Percentiles rank a stretch among this genome's conserved stretches.
These are phyloP conservation scores for Nothoprocta pentlandii DNA, from an alignment of 2,113 vertebrate genomes.

Conservation along the genomic window DNA sequence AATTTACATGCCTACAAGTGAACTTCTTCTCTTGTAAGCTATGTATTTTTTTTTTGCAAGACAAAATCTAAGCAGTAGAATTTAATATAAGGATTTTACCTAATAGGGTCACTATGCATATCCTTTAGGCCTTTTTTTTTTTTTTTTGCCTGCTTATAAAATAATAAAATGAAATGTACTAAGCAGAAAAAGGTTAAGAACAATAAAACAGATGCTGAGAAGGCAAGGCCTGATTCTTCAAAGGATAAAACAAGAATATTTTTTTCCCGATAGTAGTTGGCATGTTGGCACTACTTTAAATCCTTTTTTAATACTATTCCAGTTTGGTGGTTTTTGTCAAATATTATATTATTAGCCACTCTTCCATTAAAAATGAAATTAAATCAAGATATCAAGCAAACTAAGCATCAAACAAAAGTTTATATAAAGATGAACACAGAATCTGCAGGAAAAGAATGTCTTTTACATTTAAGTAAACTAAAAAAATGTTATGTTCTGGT, in stretches of 20 bases:
- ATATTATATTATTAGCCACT: neutral
- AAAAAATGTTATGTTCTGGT: neutral
- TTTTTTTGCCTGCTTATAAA: constrained; percentile 1
- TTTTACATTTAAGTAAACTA: constrained; percentile 23
- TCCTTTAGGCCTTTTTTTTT: neutral
- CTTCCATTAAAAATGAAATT: neutral
- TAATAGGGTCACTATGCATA: neutral
- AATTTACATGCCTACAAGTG: constrained; percentile 53
- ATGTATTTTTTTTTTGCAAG: neutral
- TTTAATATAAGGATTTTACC: constrained; percentile 21
- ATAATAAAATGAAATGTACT: constrained; percentile 2
- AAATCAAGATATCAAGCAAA: neutral
- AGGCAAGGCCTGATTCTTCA: neutral
- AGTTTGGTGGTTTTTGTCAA: constrained; percentile 10
- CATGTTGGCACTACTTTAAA: neutral
- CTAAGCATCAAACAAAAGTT: neutral
- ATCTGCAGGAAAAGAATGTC: neutral
- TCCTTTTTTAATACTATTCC: neutral
- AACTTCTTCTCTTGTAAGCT: constrained; percentile 31
- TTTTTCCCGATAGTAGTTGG: constrained; percentile 9
- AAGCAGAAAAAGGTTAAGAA: constrained; percentile 12
- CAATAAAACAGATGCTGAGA: neutral
- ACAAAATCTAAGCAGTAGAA: constrained; percentile 25
- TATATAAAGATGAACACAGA: neutral
- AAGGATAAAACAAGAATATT: constrained; percentile 5